Evolutionary conservation across 2,888 invertebrate species (phyloP).

Genomic region (Torymus tubicola): DNA sequence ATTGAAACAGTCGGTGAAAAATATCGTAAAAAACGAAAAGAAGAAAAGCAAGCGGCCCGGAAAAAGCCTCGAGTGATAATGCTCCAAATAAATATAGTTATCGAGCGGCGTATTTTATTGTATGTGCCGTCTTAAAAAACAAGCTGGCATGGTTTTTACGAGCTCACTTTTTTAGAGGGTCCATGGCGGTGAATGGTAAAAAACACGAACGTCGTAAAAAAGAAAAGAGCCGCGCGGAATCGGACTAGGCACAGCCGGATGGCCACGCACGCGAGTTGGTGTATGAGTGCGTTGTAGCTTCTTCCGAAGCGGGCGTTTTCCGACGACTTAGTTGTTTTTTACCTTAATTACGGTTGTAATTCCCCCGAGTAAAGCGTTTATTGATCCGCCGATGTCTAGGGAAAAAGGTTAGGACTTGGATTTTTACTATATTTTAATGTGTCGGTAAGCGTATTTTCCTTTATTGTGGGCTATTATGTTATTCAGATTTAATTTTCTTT

Average conservation of each 20-base stretch:
- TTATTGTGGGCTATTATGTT: conserved; percentile 38
- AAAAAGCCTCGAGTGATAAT: conserved; percentile 31
- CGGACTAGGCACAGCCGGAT: background rate
- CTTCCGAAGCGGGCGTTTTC: background rate
- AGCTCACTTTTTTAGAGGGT: background rate
- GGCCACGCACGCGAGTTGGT: background rate
- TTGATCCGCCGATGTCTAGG: background rate
- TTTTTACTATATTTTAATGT: conserved; percentile 10
- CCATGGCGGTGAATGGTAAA: background rate
- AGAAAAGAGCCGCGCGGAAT: conserved; percentile 36
- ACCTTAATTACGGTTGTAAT: conserved; percentile 41
- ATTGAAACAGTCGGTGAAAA: conserved; percentile 15
- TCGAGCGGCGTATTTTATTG: conserved; percentile 35
- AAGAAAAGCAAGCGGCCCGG: background rate
- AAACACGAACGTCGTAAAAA: background rate
- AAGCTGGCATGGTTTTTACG: conserved; percentile 22
- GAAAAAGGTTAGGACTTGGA: background rate
- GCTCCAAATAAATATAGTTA: conserved; percentile 52
- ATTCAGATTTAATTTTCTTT: conserved; percentile 13
- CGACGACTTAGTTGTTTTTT: conserved; percentile 22
- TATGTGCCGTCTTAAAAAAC: background rate
- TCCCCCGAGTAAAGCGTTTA: background rate
- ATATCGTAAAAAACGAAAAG: conserved; percentile 35
- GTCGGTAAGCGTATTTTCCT: conserved; percentile 9
- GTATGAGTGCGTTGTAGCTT: background rate